These are phyloP conservation scores for Melipona beecheii DNA, from an alignment of 2,888 invertebrate species.

Conservation along the genomic window DNA sequence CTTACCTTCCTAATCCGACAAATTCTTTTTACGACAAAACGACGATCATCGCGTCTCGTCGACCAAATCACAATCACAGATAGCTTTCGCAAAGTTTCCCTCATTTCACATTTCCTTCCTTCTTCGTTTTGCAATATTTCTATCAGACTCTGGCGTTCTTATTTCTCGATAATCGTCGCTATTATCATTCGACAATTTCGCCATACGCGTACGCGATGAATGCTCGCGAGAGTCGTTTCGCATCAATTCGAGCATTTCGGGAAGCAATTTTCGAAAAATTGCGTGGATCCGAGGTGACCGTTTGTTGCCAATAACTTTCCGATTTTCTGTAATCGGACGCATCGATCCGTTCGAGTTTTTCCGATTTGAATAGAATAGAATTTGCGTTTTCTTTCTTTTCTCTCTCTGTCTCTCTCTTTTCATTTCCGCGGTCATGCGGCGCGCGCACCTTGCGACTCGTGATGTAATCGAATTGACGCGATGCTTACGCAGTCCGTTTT, in stretches of 20 bases:
- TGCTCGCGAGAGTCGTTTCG: not conserved
- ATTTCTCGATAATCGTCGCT: not conserved
- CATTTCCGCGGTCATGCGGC: not conserved
- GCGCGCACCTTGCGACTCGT: not conserved
- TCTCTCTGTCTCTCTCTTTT: not conserved
- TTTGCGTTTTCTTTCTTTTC: not conserved
- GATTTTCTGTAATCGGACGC: constrained; percentile 18
- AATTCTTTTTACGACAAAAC: no score
- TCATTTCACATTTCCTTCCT: not conserved
- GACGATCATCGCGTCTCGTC: not conserved
- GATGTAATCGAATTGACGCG: not conserved
- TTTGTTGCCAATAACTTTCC: constrained; percentile 10
- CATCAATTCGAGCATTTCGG: not conserved
- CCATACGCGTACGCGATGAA: no score
- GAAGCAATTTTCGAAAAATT: constrained; percentile 1
- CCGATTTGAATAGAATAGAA: constrained; percentile 8
- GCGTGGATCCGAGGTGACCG: not conserved
- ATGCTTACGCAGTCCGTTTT: not conserved
- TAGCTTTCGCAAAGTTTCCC: not conserved
- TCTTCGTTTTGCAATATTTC: not conserved
- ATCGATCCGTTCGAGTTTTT: not conserved
- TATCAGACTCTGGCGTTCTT: not conserved
- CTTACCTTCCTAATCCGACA: no score
- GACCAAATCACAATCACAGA: not conserved
- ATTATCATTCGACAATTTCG: not conserved